Base-by-base conservation (phyloP, 2,797 vertebrate species). In the Dromococcyx pavoninus region DNA sequence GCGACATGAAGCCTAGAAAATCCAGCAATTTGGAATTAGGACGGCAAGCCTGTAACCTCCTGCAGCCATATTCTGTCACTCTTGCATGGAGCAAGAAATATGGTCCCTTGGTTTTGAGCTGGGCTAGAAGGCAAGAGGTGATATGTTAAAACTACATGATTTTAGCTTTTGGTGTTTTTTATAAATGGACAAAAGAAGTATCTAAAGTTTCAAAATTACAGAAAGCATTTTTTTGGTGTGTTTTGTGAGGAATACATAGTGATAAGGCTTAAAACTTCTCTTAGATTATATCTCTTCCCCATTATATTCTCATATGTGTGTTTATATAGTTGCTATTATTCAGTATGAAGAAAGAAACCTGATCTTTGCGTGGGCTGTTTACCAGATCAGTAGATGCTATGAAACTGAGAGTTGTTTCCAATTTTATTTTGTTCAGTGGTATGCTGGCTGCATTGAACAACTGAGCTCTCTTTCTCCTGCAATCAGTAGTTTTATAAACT, bases 391-490 rank as follows among this genome's bases (percentile, higher is more conserved):
- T 60, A 61, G 61, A 71, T 86, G 51, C 25, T 72, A 6, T 66
- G 74, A 78, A 70, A 14, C 58, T 62, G 79, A 93, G 89, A 88
- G 41, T 30, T 76, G 76, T 92, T 95, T 73, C 89, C 85, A 70
- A 9, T 84, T 92, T 80, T 75, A 58, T 89, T 91, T 54, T 4
- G 6, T 71, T 61, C 54, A 46, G 69, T 62, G 72, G 25, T 75
- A 4, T 30, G n/a, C 56, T n/a, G 54, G 12, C 71, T 48, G 66
- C 35, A 43, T 66, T 0, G 2, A 39, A 8, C 80, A 66, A 56
- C 86, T 9, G 28, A 92, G 73, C 70, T 69, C 33, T 51, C 60
- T 91, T 81, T 80, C 85, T 83, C 2, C 65, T 83, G 50, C 69
- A 54, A 16, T 80, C 37, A 44, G 51, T 54, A 62, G 27, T 73